Percentiles rank a stretch among this genome's conserved stretches.
These are phyloP conservation scores for Goniozus legneri DNA, from an alignment of 1,140 invertebrate species.

Conservation along the genomic window DNA sequence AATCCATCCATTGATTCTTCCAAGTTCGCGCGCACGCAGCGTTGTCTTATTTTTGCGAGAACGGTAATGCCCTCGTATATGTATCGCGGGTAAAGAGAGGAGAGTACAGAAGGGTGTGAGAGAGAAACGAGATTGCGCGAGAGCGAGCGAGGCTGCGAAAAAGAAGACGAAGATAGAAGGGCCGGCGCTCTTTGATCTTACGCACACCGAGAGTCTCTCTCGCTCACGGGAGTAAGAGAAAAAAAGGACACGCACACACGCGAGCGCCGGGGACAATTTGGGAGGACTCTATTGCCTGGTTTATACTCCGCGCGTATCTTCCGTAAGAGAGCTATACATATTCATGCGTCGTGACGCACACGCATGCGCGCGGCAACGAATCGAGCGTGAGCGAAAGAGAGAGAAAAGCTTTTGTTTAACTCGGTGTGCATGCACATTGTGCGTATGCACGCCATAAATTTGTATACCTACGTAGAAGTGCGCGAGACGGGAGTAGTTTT, in stretches of 20 bases:
- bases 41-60: too few species aligned
- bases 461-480: constrained; percentile 14
- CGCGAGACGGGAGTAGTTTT: constrained; percentile 24
- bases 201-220: constrained; percentile 19
- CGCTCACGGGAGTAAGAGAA: constrained; percentile 16
- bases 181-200: constrained; percentile 32
- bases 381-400: too few species aligned
- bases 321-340: constrained; percentile 29
- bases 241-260: constrained; percentile 10
- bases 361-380: neutral
- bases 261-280: neutral
- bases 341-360: constrained; percentile 23
- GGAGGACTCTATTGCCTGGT: neutral
- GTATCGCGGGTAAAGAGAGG: neutral
- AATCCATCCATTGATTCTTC: too few species aligned
- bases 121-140: constrained; percentile 2
- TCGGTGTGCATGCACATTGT: constrained; percentile 30
- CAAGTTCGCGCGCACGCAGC: too few species aligned
- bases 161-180: neutral
- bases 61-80: too few species aligned
- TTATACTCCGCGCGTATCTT: constrained; percentile 22
- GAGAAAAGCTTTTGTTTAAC: constrained; percentile 27
- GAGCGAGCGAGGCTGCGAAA: neutral
- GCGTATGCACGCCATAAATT: constrained; percentile 33
- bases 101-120: neutral